Conservation (phyloP, 2,888 invertebrate genomes). For the Cheilosia vulpina region DNA sequence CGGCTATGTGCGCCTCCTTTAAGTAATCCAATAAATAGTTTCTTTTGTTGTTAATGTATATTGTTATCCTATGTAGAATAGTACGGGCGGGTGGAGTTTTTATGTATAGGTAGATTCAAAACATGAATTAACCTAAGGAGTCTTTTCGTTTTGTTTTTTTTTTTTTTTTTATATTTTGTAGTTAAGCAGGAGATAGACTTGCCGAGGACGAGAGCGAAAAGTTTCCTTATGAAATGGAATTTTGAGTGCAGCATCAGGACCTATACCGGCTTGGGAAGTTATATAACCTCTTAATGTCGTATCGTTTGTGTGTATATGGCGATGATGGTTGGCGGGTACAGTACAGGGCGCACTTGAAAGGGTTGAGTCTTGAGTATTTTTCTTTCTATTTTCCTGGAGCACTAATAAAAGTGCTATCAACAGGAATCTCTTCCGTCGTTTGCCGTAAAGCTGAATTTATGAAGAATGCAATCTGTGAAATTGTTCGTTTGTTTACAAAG, state of each 20-base stretch:
- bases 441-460: conserved; percentile 32
- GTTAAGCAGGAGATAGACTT: conserved; percentile 18
- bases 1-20: conserved; percentile 34
- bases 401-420: conserved; percentile 1
- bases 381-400: background rate
- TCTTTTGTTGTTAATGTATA: conserved; percentile 50
- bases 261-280: conserved; percentile 56
- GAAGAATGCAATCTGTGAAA: conserved; percentile 58
- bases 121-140: conserved; percentile 56
- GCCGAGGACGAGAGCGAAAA: conserved; percentile 40
- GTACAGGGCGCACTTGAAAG: background rate
- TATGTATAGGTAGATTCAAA: conserved; percentile 37
- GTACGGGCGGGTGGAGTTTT: conserved; percentile 26
- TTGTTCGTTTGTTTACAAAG: background rate
- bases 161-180: background rate
- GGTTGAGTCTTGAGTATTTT: background rate
- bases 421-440: conserved; percentile 19
- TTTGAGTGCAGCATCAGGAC: conserved; percentile 39
- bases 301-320: background rate
- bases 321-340: background rate
- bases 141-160: background rate
- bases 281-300: conserved; percentile 60
- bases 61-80: conserved; percentile 25
- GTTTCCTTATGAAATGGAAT: conserved; percentile 49
- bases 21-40: conserved; percentile 74